Percentiles rank a stretch among this genome's conserved stretches.
These are phyloP conservation scores for Agrotis clavis DNA, from an alignment of 2,888 invertebrate genomes.

Conservation along the genomic window DNA sequence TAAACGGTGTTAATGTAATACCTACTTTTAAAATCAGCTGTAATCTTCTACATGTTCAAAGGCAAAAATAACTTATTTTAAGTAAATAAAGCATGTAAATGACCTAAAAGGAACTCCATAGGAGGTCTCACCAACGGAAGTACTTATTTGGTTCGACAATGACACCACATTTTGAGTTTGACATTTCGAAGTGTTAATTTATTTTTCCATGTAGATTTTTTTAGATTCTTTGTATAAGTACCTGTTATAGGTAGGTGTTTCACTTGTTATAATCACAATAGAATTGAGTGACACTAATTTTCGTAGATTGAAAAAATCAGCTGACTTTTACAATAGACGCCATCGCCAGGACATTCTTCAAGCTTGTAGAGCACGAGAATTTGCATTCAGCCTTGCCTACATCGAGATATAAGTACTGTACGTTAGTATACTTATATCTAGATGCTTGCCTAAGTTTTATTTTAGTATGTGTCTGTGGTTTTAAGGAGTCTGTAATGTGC, in stretches of 20 bases:
- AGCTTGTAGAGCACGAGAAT: constrained; percentile 7
- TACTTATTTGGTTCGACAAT: constrained; percentile 10
- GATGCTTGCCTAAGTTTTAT: constrained; percentile 3
- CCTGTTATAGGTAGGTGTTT: neutral
- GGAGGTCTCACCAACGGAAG: constrained; percentile 43
- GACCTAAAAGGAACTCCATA: constrained; percentile 6
- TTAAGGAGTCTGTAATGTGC: neutral
- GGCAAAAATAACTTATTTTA: neutral
- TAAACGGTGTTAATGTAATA: constrained; percentile 15
- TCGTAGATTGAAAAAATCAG: constrained; percentile 4
- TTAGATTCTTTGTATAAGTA: neutral
- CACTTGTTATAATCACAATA: neutral
- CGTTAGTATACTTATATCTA: too few species aligned
- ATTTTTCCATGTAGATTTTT: neutral
- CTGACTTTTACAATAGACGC: constrained; percentile 13
- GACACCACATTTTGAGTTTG: constrained; percentile 27
- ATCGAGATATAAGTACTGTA: too few species aligned
- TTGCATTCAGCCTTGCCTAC: constrained; percentile 9
- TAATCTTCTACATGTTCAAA: neutral
- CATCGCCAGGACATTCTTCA: constrained; percentile 4
- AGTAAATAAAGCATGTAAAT: neutral
- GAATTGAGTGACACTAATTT: neutral
- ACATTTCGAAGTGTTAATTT: constrained; percentile 27
- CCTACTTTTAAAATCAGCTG: constrained; percentile 33
- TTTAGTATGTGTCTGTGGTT: neutral